Base-by-base conservation (phyloP, 2,797 vertebrate genomes). In the Acipenser transmontanus region DNA sequence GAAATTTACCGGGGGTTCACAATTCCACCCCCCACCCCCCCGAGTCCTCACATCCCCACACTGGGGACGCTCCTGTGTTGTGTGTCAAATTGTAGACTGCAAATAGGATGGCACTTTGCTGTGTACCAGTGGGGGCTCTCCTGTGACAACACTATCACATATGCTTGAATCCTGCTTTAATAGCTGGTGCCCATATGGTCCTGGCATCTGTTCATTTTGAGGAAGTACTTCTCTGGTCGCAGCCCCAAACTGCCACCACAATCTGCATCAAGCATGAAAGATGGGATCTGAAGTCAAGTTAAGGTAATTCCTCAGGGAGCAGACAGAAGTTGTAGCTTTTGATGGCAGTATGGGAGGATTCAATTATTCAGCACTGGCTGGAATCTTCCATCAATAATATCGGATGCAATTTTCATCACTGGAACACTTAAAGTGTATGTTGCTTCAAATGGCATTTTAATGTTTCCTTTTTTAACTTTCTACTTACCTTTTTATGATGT, bases 311-410 rank as follows among this genome's bases (percentile, higher is more conserved):
- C 7, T 52, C 51, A 11, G 51, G 51, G 51, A 52, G 51, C 12
- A 52, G 51, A 52, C 51, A 8, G 51, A 52, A 12, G 12, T 52
- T 52, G 8, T 52, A 52, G 51, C 51, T 8, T 52, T 52, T 52
- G 51, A 52, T 12, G 12, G 51, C 6, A 52, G 51, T 12, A 52
- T 52, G 51, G 51, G 51, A 2, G 12, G 51, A 60, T 13, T 60
- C 59, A 60, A 60, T 60, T 60, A 60, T 60, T 60, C 17, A 60
- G 59, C 17, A 20, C n/a, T 10, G 1, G 17, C 9, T 60, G 59
- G 17, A 60, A 60, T 60, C n/a, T 60, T 60, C 59, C 14, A 60
- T 60, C 17, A 52, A 13, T 17, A 60, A 60, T 4, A 60, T 60
- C 59, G 7, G 13, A 60, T 60, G n/a, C 14, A 17, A 60, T 60